Conservation (phyloP, 2,888 invertebrate genomes). For the Lasius platythorax region DNA sequence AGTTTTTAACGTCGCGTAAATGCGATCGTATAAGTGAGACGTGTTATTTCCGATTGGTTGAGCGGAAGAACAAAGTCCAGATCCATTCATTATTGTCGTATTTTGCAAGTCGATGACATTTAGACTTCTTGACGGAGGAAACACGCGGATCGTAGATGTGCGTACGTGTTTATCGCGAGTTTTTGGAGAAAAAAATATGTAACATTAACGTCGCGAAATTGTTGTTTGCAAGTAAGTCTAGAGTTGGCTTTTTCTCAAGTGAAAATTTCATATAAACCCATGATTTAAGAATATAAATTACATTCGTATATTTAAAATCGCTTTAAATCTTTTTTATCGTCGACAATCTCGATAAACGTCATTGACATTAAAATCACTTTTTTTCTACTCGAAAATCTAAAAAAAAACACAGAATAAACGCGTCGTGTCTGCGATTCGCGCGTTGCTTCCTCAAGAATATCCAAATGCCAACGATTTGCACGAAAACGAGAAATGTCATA, state of each 20-base stretch:
- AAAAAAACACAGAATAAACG: not conserved
- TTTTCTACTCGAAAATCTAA: too few relatives aligned
- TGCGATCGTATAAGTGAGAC: not conserved
- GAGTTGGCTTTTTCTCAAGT: not conserved
- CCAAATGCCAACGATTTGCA: not conserved
- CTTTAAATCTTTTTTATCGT: not conserved
- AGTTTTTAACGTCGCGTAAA: not conserved
- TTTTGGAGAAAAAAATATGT: not conserved
- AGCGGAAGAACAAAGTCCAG: not conserved
- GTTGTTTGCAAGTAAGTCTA: not conserved
- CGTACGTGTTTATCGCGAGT: not conserved
- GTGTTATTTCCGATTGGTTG: not conserved
- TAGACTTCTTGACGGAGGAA: not conserved
- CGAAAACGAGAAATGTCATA: not conserved
- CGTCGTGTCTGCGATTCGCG: not conserved
- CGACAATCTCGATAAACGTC: not conserved
- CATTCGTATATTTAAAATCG: not conserved
- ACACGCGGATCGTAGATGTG: not conserved
- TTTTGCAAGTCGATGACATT: not conserved
- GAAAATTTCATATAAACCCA: not conserved
- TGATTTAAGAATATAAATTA: not conserved
- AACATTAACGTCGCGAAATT: not conserved
- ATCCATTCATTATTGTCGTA: not conserved
- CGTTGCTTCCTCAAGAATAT: not conserved
- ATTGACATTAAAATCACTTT: too few relatives aligned